Evolutionary conservation across 2,888 invertebrate species (phyloP), one percentile per base, ranked within the genome.

Genomic region (Xylota sylvarum): DNA sequence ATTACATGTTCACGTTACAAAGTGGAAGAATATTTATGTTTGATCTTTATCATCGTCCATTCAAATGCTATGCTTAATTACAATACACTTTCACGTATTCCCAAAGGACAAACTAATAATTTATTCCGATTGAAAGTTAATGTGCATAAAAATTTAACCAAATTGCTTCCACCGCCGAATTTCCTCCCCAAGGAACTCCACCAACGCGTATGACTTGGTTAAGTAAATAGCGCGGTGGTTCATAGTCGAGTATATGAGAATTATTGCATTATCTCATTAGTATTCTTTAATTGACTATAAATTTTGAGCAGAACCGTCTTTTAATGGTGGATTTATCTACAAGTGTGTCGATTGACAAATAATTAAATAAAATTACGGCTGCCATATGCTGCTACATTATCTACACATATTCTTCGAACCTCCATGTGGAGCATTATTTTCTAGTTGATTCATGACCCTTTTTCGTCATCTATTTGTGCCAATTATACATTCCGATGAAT

Each of bases 401-500:
- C 12, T 0, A 35, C 14, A 35, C 23, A 17, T 32, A 17, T 40
- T 27, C 14, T n/a, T 50, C 17, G 6, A 55, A 23, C 1, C 19
- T 52, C 27, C 43, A 56, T 19, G 37, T 56, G 40, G 60, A 73
- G n/a, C 4, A 77, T 55, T 55, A 60, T 58, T 67, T 73, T 84
- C 78, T 46, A 10, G 56, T 79, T 79, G 84, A 84, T 84, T 69
- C 74, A 84, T 70, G 73, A 40, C 62, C 32, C 40, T 14, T 82
- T 70, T 83, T 37, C 27, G 62, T 43, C 67, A 67, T 52, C 78
- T 65, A 78, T 72, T 78, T 84, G 67, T 84, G 84, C 79, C 84
- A 84, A 84, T 84, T 84, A 84, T 79, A 64, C 73, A 84, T 84
- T 84, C 84, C 84, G 69, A 84, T 84, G 84, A 84, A 84, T 84